Evolutionary conservation across 53 echinoderm and acorn worm genomes (phyloP).

Genomic region (Echinometra lucunter): DNA sequence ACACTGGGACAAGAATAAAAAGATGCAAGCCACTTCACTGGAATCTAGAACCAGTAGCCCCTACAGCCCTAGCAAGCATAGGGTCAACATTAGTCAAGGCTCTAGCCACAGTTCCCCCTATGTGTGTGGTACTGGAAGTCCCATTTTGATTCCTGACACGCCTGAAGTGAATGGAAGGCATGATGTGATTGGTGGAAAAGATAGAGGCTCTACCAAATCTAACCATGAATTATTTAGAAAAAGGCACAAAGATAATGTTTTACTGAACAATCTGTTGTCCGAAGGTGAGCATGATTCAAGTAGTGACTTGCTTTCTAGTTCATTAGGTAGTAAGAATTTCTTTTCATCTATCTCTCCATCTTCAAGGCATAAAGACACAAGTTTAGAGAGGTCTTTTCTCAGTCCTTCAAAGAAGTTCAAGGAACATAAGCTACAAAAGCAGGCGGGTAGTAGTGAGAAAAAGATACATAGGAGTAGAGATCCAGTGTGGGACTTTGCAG

Average conservation of each 20-base stretch:
- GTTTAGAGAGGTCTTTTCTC: not conserved
- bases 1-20: conserved; percentile 34
- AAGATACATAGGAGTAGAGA: not conserved
- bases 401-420: conserved; percentile 30
- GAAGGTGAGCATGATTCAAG: not conserved
- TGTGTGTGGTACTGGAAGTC: not conserved
- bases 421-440: not conserved
- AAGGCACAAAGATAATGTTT: not conserved
- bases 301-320: not conserved
- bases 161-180: not conserved
- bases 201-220: not conserved
- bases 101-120: not conserved
- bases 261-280: conserved; percentile 1
- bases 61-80: not conserved
- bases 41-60: conserved; percentile 8
- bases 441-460: conserved; percentile 8
- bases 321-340: not conserved
- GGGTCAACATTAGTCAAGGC: not conserved
- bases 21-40: conserved; percentile 29
- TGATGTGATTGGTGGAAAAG: not conserved
- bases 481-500: conserved; percentile 41
- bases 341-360: not conserved
- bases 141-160: conserved; percentile 7
- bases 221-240: not conserved
- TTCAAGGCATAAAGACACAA: not conserved